These are phyloP conservation scores for Garrulus glandarius DNA, from an alignment of 2,797 vertebrate genomes.

Conservation along the genomic window DNA sequence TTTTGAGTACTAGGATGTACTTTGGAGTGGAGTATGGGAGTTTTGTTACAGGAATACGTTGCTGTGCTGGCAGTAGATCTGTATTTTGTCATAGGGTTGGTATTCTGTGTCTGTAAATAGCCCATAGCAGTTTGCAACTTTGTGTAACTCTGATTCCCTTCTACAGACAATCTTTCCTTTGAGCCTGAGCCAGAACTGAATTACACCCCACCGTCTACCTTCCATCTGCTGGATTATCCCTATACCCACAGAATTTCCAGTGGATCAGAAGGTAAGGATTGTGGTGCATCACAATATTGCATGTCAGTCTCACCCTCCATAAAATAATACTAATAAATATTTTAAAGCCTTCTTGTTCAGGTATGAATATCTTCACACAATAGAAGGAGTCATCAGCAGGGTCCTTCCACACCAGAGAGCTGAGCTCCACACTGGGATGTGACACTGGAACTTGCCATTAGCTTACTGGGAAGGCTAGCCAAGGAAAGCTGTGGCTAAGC, in stretches of 20 bases:
- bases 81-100: neutral
- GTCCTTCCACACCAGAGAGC: neutral
- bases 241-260: neutral
- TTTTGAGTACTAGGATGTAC: neutral
- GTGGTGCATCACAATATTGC: neutral
- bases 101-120: neutral
- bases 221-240: neutral
- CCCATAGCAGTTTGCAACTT: neutral
- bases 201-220: neutral
- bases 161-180: constrained; percentile 45
- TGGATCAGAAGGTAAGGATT: neutral
- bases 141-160: neutral
- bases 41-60: neutral
- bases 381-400: neutral
- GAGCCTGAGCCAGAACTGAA: constrained; percentile 13
- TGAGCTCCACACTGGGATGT: neutral
- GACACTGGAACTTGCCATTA: neutral
- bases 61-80: neutral
- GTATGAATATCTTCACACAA: neutral
- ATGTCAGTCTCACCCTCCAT: neutral
- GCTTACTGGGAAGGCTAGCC: neutral
- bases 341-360: neutral
- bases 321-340: neutral
- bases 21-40: neutral
- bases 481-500: neutral